Conservation (phyloP, 2,888 invertebrate genomes). For the Alloplasta piceator region DNA sequence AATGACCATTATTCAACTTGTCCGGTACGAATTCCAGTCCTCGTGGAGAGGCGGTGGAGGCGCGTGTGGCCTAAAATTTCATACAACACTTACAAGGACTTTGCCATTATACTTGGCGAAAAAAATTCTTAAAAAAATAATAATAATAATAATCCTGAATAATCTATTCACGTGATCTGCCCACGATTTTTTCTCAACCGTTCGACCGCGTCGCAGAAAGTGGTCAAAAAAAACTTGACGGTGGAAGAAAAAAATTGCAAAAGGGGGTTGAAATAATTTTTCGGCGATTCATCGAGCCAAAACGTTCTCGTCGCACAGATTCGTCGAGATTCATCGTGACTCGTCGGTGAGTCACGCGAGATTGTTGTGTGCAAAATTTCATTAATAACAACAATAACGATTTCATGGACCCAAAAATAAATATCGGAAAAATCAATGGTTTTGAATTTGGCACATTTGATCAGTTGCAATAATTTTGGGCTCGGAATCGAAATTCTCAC, state of each 20-base stretch:
- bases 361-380: not conserved
- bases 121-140: not conserved
- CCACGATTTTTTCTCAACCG: slow-evolving; percentile 15
- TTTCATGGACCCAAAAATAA: no score
- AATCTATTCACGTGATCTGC: slow-evolving; percentile 11
- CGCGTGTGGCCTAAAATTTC: slow-evolving; percentile 48
- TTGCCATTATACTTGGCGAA: slow-evolving; percentile 10
- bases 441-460: no score
- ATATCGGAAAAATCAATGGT: no score
- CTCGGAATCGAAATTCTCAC: no score
- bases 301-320: not conserved
- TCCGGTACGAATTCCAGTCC: slow-evolving; percentile 61
- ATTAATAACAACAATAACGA: no score
- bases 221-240: not conserved
- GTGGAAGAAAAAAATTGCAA: not conserved
- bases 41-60: slow-evolving; percentile 7
- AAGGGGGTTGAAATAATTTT: not conserved
- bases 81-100: slow-evolving; percentile 23
- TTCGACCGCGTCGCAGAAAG: not conserved
- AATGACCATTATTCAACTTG: slow-evolving; percentile 64
- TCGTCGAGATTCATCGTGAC: not conserved
- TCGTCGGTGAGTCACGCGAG: slow-evolving; percentile 19
- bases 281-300: not conserved
- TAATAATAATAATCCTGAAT: not conserved
- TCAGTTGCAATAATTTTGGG: no score